Evolutionary conservation across 2,888 invertebrate genomes (phyloP).

Genomic region (Acanthosoma haemorrhoidale): DNA sequence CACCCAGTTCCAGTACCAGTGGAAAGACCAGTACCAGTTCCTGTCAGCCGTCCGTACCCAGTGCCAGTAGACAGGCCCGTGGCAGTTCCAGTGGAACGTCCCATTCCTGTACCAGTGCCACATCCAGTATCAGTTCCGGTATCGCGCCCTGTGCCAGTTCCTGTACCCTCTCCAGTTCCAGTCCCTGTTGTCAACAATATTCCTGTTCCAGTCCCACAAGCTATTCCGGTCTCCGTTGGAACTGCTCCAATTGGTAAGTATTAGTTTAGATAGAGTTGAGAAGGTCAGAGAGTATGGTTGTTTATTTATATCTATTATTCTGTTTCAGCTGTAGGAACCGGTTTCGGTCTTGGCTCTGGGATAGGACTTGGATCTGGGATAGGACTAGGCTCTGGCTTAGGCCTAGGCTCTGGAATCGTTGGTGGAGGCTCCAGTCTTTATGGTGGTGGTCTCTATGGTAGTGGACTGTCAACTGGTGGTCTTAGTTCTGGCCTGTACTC

Average conservation of each 20-base stretch:
- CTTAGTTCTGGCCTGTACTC: neutral
- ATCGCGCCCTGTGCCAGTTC: conserved; percentile 45
- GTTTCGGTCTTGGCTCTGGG: neutral
- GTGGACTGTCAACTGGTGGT: neutral
- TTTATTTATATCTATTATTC: too few relatives aligned
- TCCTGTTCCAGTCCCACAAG: conserved; percentile 41
- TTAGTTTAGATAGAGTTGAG: too few relatives aligned
- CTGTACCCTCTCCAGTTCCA: conserved; percentile 46
- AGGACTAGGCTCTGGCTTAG: neutral
- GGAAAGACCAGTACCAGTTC: conserved; percentile 27
- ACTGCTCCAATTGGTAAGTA: neutral
- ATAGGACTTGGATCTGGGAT: neutral
- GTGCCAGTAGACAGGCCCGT: conserved; percentile 47
- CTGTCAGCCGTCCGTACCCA: conserved; percentile 42
- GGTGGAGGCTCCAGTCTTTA: neutral
- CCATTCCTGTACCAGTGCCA: conserved; percentile 41
- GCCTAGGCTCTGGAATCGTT: neutral
- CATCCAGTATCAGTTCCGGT: conserved; percentile 41
- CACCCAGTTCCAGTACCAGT: conserved; percentile 39
- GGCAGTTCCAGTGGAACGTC: conserved; percentile 43
- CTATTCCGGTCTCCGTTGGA: conserved; percentile 44
- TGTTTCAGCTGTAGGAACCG: neutral
- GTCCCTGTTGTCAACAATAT: conserved; percentile 47
- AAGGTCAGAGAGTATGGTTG: too few relatives aligned
- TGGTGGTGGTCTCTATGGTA: neutral